Percentiles rank a stretch among this genome's conserved stretches.
Evolutionary conservation across 2,888 invertebrate species (phyloP).

Genomic region (Catonia carolina): DNA sequence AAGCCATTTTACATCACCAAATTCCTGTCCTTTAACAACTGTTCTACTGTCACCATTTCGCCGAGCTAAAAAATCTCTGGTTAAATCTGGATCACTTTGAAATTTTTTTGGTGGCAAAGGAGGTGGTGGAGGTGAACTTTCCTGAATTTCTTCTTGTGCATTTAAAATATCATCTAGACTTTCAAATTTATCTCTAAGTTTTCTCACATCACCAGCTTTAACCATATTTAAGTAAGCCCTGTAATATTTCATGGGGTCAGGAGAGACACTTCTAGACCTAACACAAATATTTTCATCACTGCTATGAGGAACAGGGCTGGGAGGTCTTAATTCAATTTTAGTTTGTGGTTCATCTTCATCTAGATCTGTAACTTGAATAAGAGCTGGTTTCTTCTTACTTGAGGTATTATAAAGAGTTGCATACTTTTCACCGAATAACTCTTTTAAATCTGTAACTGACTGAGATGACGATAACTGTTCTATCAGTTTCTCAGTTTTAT

Average conservation of each 20-base stretch:
- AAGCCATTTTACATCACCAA: slow-evolving; percentile 55
- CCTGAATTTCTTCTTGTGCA: slow-evolving; percentile 21
- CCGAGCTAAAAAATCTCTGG: slow-evolving; percentile 51
- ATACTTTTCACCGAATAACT: slow-evolving; percentile 71
- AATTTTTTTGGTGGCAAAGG: slow-evolving; percentile 49
- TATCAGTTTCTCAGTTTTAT: slow-evolving; percentile 40
- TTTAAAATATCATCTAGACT: slow-evolving; percentile 50
- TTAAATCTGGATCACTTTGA: slow-evolving; percentile 73
- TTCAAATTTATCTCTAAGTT: slow-evolving; percentile 73
- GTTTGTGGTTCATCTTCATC: slow-evolving; percentile 43
- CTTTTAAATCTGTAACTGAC: slow-evolving; percentile 68
- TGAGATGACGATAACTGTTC: slow-evolving; percentile 45
- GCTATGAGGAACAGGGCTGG: slow-evolving; percentile 28
- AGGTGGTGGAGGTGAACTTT: slow-evolving; percentile 37
- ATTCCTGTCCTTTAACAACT: slow-evolving; percentile 46
- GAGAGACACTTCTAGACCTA: slow-evolving; percentile 41
- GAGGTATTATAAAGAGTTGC: slow-evolving; percentile 30
- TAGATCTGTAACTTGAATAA: slow-evolving; percentile 40
- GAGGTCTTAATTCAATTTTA: slow-evolving; percentile 22
- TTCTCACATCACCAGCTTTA: slow-evolving; percentile 69
- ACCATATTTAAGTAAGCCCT: slow-evolving; percentile 62
- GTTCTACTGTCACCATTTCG: slow-evolving; percentile 44
- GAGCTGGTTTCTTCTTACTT: slow-evolving; percentile 48
- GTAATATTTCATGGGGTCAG: slow-evolving; percentile 64
- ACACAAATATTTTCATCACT: slow-evolving; percentile 35